A percentile compares a stretch with the other conserved stretches of the same genome.
phyloP scores from a whole-genome alignment of 1,140 invertebrate species.

The Heliconius himera region DNA sequence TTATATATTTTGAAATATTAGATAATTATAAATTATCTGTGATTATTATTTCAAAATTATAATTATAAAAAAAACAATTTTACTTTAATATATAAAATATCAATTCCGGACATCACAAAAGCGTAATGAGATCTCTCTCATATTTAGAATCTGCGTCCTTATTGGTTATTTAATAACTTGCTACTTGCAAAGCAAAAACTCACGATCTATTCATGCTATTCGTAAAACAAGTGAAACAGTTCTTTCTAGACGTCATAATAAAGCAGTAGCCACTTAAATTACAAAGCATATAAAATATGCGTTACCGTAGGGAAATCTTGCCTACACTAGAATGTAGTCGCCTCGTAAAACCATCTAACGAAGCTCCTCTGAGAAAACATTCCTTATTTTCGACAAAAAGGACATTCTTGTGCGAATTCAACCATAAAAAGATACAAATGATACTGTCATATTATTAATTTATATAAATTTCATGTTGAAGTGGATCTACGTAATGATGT shows the following conservation, averaged over 20 bases:
- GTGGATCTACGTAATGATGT: background rate
- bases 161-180: too few species aligned
- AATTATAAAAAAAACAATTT: too few species aligned
- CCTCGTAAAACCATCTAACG: constrained; percentile 67
- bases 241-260: constrained; percentile 52
- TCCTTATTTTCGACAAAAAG: constrained; percentile 50
- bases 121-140: too few species aligned
- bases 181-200: background rate
- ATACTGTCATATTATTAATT: constrained; percentile 1
- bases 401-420: constrained; percentile 16
- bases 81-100: too few species aligned
- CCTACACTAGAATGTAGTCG: constrained; percentile 55
- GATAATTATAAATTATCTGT: too few species aligned
- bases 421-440: constrained; percentile 17
- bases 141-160: too few species aligned
- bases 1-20: too few species aligned
- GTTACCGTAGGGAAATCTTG: constrained; percentile 69
- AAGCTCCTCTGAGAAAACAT: constrained; percentile 53
- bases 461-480: background rate
- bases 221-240: constrained; percentile 24
- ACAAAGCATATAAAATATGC: constrained; percentile 68
- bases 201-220: background rate
- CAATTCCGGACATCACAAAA: too few species aligned
- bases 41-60: too few species aligned
- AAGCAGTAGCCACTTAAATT: constrained; percentile 65